Conservation (phyloP, 2,888 invertebrate genomes). For the Nineta flava region DNA sequence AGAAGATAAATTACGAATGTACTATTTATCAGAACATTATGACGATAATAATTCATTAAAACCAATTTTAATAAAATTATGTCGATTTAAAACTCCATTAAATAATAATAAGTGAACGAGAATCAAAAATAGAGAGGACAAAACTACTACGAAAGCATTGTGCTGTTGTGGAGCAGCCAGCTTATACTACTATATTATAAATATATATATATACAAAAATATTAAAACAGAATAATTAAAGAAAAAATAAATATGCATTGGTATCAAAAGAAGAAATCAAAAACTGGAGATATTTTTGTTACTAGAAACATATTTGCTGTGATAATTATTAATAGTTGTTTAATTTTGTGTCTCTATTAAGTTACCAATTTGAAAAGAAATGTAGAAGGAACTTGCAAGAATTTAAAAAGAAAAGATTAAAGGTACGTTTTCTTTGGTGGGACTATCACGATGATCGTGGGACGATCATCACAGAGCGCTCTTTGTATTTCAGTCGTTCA, state of each 20-base stretch:
- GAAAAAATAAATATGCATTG: too few species aligned
- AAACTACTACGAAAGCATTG: not conserved
- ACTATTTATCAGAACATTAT: constrained; percentile 22
- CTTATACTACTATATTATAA: not conserved
- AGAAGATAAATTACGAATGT: constrained; percentile 24
- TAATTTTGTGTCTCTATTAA: not conserved
- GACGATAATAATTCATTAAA: constrained; percentile 21
- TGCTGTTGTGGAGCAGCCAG: not conserved
- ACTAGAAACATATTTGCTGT: not conserved
- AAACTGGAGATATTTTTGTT: not conserved
- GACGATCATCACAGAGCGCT: too few species aligned
- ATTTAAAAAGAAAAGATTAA: too few species aligned
- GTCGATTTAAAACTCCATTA: constrained; percentile 2
- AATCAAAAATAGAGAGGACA: not conserved
- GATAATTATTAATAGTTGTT: not conserved
- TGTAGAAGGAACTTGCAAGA: too few species aligned
- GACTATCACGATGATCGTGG: too few species aligned
- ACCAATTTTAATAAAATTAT: constrained; percentile 19
- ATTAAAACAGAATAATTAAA: too few species aligned
- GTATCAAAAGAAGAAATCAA: too few species aligned
- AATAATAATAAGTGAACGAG: constrained; percentile 1
- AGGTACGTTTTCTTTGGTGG: too few species aligned
- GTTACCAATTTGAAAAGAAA: too few species aligned
- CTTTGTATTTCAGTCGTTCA: too few species aligned
- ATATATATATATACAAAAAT: too few species aligned